A percentile compares a stretch with the other conserved stretches of the same genome.
Evolutionary conservation across 2,113 vertebrate species (phyloP).

Genomic region (Otus sunia): DNA sequence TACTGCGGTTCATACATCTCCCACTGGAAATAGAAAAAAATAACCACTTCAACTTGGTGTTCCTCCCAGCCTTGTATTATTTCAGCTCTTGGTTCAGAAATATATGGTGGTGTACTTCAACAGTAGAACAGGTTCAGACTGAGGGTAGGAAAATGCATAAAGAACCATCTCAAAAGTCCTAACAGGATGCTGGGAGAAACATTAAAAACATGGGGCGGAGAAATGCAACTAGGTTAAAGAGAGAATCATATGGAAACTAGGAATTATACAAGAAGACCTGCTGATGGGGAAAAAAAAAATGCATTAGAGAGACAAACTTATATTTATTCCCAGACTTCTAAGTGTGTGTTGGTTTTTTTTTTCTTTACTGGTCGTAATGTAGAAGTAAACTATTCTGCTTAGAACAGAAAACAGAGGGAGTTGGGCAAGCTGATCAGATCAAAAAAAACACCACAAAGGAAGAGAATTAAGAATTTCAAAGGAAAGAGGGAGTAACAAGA

Average conservation of each 20-base stretch:
- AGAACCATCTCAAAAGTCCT: not conserved
- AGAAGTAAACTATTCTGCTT: not conserved
- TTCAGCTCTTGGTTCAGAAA: not conserved
- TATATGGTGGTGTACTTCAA: not conserved
- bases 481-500: not conserved
- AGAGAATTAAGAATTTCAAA: not conserved
- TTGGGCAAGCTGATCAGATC: not conserved
- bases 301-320: not conserved
- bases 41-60: not conserved
- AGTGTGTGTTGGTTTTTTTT: not conserved
- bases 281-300: not conserved
- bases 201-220: not conserved
- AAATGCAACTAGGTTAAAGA: not conserved
- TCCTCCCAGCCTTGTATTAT: not conserved
- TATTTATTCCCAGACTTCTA: not conserved
- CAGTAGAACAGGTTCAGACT: not conserved
- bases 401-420: not conserved
- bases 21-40: not conserved
- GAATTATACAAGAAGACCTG: not conserved
- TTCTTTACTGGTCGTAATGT: not conserved
- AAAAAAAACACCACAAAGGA: not conserved
- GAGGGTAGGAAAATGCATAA: not conserved
- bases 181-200: not conserved
- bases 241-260: not conserved
- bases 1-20: not conserved